Evolutionary conservation across 2,113 vertebrate genomes (phyloP).

Genomic region (Ovibos moschatus): DNA sequence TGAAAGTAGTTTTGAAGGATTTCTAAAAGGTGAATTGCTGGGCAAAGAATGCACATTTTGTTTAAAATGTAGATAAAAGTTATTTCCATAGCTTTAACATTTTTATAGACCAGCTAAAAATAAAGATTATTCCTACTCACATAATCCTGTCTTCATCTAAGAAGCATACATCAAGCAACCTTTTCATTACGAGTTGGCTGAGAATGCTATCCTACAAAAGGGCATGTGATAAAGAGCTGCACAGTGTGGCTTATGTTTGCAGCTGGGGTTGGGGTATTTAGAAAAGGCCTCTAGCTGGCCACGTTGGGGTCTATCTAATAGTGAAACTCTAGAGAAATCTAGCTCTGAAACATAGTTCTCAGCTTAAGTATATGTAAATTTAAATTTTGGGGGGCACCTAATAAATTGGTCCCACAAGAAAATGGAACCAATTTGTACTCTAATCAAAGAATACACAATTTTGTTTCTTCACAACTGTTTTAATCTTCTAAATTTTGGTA

Average conservation of each 20-base stretch:
- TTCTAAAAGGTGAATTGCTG: conserved; percentile 23
- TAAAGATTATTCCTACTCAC: conserved; percentile 36
- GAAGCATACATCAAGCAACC: not conserved
- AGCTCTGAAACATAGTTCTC: not conserved
- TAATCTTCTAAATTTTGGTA: not conserved
- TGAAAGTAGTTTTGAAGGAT: conserved; percentile 9
- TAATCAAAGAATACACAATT: not conserved
- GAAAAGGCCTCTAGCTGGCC: conserved; percentile 6
- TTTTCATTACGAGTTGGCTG: conserved; percentile 35
- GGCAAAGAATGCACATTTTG: conserved; percentile 37
- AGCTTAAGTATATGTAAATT: not conserved
- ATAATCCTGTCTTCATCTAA: conserved; percentile 38
- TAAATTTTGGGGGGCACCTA: not conserved
- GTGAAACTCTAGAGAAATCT: conserved; percentile 26
- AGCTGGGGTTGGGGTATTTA: not conserved
- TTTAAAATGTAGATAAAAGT: conserved; percentile 24
- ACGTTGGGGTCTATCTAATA: not conserved
- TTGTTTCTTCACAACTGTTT: not conserved
- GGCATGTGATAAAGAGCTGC: not conserved
- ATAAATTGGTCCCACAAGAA: conserved; percentile 15
- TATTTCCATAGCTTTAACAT: conserved; percentile 41
- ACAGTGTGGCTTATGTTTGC: not conserved
- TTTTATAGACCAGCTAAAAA: conserved; percentile 32
- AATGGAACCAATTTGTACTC: not conserved
- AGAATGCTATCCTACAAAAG: not conserved